Evolutionary conservation across 1,140 invertebrate species (phyloP).

Genomic region (Ectropis grisescens): DNA sequence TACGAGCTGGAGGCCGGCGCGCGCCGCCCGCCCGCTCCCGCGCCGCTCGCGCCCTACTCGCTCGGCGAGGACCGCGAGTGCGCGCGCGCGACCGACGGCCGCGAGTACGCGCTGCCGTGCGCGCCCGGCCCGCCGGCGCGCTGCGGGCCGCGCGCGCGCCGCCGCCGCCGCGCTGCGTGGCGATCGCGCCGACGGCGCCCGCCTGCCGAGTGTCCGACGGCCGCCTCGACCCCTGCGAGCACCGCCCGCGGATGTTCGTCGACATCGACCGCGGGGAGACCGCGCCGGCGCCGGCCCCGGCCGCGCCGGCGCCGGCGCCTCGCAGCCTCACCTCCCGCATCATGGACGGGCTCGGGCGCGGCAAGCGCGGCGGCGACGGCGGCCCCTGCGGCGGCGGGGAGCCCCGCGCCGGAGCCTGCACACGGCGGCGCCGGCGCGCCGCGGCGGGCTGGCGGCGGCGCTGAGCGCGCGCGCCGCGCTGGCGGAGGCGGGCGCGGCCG

Average conservation of each 20-base stretch:
- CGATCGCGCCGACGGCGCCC: background rate
- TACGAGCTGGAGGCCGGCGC: constrained; percentile 12
- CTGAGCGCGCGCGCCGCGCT: too few species aligned
- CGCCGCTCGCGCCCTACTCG: background rate
- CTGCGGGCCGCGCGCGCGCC: constrained; percentile 1
- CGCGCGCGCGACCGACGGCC: constrained; percentile 18
- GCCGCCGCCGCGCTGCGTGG: background rate
- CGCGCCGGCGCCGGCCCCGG: too few species aligned
- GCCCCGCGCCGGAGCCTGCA: too few species aligned
- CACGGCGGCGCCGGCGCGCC: too few species aligned
- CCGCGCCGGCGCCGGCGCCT: background rate
- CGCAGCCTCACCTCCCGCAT: constrained; percentile 3
- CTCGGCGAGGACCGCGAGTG: constrained; percentile 12
- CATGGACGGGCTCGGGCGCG: constrained; percentile 1
- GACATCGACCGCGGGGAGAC: too few species aligned
- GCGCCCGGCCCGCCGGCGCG: background rate
- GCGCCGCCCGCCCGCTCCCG: constrained; percentile 3
- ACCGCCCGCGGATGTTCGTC: too few species aligned
- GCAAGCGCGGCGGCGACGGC: too few species aligned
- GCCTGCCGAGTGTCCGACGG: too few species aligned
- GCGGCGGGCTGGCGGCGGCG: too few species aligned
- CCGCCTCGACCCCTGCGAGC: too few species aligned
- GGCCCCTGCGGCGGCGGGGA: too few species aligned
- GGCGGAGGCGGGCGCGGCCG: too few species aligned
- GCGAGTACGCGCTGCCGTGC: constrained; percentile 13